These are phyloP conservation scores for Anneissia japonica DNA, from an alignment of 35 echinoderm and acorn worm genomes.

Conservation along the genomic window DNA sequence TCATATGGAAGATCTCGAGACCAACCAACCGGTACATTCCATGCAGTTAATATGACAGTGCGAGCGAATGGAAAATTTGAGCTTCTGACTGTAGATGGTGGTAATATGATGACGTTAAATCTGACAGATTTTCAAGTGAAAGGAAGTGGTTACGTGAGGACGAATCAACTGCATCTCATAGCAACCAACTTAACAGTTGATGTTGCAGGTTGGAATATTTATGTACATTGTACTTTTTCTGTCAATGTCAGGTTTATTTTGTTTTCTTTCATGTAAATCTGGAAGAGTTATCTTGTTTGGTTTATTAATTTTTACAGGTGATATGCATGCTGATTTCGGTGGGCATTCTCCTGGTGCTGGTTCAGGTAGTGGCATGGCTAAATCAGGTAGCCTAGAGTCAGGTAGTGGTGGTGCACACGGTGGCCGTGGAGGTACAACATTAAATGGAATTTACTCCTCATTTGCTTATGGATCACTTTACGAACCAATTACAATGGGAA, in stretches of 20 bases:
- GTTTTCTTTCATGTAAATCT: too few species aligned
- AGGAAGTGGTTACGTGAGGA: conserved; percentile 65
- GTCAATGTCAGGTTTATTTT: too few species aligned
- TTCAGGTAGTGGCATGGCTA: conserved; percentile 34
- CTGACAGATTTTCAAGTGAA: conserved; percentile 48
- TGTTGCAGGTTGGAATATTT: conserved; percentile 53
- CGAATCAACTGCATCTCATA: conserved; percentile 51
- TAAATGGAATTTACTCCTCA: conserved; percentile 57
- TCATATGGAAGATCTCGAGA: conserved; percentile 54
- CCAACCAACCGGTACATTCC: conserved; percentile 38
- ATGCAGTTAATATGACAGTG: conserved; percentile 67
- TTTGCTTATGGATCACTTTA: conserved; percentile 55
- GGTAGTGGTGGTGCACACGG: conserved; percentile 72
- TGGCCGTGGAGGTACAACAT: conserved; percentile 63
- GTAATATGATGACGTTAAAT: conserved; percentile 41
- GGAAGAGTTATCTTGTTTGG: too few species aligned
- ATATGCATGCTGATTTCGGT: conserved; percentile 57
- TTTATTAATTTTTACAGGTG: conserved; percentile 38
- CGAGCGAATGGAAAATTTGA: conserved; percentile 64
- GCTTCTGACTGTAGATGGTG: conserved; percentile 40
- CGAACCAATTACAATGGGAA: conserved; percentile 48
- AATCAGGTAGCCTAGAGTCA: conserved; percentile 13
- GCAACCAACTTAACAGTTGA: conserved; percentile 75
- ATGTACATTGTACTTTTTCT: background rate
- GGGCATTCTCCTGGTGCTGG: conserved; percentile 45